These are phyloP conservation scores for Prietella phreatophila DNA, from an alignment of 2,113 vertebrate species.

Conservation along the genomic window DNA sequence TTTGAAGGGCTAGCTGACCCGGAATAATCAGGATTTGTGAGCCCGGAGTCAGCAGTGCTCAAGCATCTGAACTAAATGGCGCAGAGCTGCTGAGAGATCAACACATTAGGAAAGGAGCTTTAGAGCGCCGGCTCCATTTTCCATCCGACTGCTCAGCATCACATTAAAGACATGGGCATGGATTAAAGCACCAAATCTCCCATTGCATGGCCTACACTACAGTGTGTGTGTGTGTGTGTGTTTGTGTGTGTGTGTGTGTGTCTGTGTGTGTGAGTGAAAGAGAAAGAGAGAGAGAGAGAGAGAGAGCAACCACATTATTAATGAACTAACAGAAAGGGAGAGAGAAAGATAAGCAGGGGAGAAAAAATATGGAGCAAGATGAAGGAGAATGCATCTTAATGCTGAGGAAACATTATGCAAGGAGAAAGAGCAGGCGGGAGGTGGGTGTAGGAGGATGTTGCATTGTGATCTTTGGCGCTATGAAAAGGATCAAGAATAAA, in stretches of 20 bases:
- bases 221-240: background rate
- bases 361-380: background rate
- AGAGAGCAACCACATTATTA: constrained; percentile 6
- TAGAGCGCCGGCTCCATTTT: constrained; percentile 34
- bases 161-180: constrained; percentile 37
- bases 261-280: background rate
- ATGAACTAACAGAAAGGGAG: background rate
- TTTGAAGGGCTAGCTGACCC: constrained; percentile 19
- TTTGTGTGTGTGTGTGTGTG: background rate
- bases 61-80: constrained; percentile 39
- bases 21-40: constrained; percentile 42
- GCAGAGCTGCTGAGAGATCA: constrained; percentile 21
- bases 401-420: constrained; percentile 21
- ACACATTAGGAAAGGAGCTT: constrained; percentile 38
- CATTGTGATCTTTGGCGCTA: background rate
- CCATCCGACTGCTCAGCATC: constrained; percentile 34
- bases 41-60: constrained; percentile 13
- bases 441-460: constrained; percentile 26
- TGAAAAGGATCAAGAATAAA: constrained; percentile 8
- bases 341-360: constrained; percentile 22
- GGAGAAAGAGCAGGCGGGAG: constrained; percentile 15
- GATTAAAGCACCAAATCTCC: constrained; percentile 42
- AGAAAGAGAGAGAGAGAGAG: background rate
- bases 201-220: background rate
- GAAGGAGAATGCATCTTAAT: constrained; percentile 26